A percentile compares a stretch with the other conserved stretches of the same genome.
Evolutionary conservation across 2,797 vertebrate species (phyloP).

Genomic region (Scyliorhinus canicula): DNA sequence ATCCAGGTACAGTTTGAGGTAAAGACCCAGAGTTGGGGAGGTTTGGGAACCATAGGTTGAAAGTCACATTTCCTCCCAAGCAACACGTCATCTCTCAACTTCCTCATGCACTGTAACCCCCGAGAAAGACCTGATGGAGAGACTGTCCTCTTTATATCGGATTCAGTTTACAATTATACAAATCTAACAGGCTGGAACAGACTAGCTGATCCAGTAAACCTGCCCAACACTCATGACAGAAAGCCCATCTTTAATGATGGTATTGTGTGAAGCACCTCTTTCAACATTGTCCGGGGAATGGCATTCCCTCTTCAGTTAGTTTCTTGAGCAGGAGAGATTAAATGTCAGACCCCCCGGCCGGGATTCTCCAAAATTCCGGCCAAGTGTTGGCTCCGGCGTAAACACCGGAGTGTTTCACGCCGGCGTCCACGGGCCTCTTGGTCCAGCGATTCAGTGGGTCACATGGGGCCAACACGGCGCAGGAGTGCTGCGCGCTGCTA

Average conservation of each 20-base stretch:
- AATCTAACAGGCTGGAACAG: neutral
- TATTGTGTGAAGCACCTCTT: neutral
- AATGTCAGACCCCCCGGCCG: too few species aligned
- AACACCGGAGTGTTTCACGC: too few species aligned
- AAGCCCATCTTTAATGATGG: neutral
- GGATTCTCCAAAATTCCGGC: too few species aligned
- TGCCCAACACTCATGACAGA: neutral
- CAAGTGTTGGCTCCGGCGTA: too few species aligned
- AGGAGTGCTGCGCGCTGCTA: too few species aligned
- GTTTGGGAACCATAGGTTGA: neutral
- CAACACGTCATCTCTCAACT: neutral
- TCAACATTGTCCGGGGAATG: neutral
- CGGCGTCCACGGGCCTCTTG: too few species aligned
- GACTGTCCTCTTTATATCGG: neutral
- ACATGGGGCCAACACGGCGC: too few species aligned
- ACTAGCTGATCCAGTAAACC: neutral
- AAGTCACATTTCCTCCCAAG: too few species aligned
- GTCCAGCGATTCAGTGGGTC: too few species aligned
- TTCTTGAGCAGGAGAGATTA: neutral
- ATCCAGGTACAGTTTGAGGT: neutral
- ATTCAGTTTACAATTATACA: neutral
- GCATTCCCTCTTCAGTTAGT: too few species aligned
- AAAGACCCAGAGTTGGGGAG: neutral
- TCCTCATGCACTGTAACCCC: neutral
- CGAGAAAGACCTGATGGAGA: neutral